Conservation (phyloP, 64 coral and sea anemone genomes). For the Acropora tenuis region DNA sequence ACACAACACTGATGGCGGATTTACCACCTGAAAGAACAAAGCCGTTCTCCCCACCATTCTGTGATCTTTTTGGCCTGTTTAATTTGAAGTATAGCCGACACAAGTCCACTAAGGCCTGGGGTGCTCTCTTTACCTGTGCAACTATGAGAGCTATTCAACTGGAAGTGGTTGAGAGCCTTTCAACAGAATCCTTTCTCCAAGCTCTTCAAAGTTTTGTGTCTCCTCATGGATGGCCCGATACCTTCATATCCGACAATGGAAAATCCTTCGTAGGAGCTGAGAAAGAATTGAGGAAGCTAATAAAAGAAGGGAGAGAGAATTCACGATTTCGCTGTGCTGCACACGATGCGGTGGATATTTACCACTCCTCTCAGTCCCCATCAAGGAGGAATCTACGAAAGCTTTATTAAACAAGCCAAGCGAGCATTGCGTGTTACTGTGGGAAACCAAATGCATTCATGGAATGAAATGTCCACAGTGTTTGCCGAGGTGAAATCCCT, state of each 20-base stretch:
- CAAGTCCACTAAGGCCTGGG: neutral
- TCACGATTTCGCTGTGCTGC: no score
- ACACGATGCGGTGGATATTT: no score
- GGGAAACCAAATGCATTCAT: neutral
- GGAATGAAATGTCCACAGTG: conserved; percentile 6
- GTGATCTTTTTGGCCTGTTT: neutral
- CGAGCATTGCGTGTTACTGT: neutral
- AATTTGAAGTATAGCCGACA: neutral
- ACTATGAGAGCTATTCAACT: neutral
- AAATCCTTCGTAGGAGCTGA: neutral
- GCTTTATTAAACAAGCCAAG: neutral
- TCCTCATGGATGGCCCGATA: neutral
- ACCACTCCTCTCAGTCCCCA: neutral
- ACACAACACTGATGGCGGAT: no score
- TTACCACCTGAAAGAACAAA: no score
- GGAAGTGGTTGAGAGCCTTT: neutral
- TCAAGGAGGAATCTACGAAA: neutral
- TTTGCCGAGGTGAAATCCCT: neutral
- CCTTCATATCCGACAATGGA: neutral
- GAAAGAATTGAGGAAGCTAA: neutral
- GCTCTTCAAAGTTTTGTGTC: neutral
- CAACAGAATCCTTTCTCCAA: neutral
- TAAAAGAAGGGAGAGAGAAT: no score
- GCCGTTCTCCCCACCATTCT: neutral
- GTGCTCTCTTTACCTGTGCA: neutral